A percentile compares a stretch with the other conserved stretches of the same genome.
Conservation (phyloP, 2,888 invertebrate genomes). For the Salpingus planirostris region DNA sequence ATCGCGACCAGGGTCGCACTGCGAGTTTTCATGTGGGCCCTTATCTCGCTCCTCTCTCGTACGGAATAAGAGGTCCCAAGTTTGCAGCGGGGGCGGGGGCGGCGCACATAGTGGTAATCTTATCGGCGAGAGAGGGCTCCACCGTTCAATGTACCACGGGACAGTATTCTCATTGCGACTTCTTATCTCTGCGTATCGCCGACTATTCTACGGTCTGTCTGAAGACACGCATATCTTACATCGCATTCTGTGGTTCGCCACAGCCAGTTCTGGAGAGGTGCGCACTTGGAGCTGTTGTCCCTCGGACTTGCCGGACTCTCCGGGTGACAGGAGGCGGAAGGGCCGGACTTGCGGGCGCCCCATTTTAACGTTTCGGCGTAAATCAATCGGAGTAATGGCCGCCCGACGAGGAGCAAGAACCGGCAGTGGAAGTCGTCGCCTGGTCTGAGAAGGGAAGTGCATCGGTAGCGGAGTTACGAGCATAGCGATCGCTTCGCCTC, state of each 20-base stretch:
- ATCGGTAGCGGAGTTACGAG: conserved; percentile 16
- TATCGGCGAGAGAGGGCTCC: conserved; percentile 25
- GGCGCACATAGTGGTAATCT: conserved; percentile 24
- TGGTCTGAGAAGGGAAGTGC: conserved; percentile 20
- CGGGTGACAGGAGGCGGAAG: neutral
- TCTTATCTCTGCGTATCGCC: conserved; percentile 22
- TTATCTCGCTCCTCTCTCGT: too few species aligned
- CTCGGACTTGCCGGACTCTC: conserved; percentile 1
- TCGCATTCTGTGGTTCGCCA: conserved; percentile 18
- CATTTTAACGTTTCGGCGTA: too few species aligned
- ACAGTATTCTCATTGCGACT: conserved; percentile 26
- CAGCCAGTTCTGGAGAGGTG: conserved; percentile 9
- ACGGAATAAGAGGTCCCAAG: conserved; percentile 5
- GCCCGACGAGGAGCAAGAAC: too few species aligned
- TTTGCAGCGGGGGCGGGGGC: conserved; percentile 17
- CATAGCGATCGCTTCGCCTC: conserved; percentile 19
- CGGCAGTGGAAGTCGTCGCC: conserved; percentile 17
- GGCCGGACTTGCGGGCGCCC: neutral
- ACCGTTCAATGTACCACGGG: conserved; percentile 26
- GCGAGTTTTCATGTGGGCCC: conserved; percentile 23
- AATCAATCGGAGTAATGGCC: too few species aligned
- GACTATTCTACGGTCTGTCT: conserved; percentile 22
- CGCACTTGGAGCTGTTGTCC: conserved; percentile 8
- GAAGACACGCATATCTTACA: conserved; percentile 26
- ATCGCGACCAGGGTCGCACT: conserved; percentile 20